Conservation (phyloP, 1,140 invertebrate genomes). For the Drosophila tsacasi region DNA sequence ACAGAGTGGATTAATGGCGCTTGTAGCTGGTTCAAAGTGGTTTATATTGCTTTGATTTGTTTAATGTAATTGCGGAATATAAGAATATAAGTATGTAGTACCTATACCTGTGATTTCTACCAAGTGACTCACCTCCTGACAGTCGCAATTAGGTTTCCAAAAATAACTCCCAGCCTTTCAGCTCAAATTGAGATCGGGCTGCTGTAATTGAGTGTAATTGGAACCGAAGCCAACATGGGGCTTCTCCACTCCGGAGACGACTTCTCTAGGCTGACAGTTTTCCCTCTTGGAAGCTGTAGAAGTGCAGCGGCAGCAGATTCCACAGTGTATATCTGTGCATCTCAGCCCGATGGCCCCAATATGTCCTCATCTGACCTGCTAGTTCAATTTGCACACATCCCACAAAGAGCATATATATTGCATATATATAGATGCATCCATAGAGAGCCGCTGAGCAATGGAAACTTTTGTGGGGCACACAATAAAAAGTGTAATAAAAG, state of each 20-base stretch:
- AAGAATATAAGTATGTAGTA: no score
- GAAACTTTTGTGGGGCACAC: constrained; percentile 49
- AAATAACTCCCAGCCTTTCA: constrained; percentile 30
- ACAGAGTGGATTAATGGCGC: constrained; percentile 31
- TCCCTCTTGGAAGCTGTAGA: constrained; percentile 62
- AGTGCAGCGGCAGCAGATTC: constrained; percentile 55
- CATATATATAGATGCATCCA: constrained; percentile 6
- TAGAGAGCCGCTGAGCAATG: constrained; percentile 27
- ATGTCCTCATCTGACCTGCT: constrained; percentile 56
- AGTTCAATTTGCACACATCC: constrained; percentile 13
- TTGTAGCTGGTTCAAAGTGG: constrained; percentile 35
- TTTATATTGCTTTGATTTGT: constrained; percentile 22
- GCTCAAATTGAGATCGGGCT: constrained; percentile 24
- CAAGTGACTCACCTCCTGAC: constrained; percentile 21
- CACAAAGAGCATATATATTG: constrained; percentile 10
- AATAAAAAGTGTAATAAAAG: constrained; percentile 46
- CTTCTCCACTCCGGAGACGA: constrained; percentile 20
- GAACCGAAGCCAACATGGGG: constrained; percentile 46
- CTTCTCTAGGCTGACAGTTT: constrained; percentile 59
- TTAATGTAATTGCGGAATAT: neutral
- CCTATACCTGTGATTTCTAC: neutral
- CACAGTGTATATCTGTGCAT: constrained; percentile 26
- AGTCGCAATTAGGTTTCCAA: constrained; percentile 21
- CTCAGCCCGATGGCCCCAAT: constrained; percentile 39
- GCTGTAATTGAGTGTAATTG: constrained; percentile 74